These are phyloP conservation scores for Oryzias sinensis DNA, from an alignment of 2,797 vertebrate species.

Conservation along the genomic window DNA sequence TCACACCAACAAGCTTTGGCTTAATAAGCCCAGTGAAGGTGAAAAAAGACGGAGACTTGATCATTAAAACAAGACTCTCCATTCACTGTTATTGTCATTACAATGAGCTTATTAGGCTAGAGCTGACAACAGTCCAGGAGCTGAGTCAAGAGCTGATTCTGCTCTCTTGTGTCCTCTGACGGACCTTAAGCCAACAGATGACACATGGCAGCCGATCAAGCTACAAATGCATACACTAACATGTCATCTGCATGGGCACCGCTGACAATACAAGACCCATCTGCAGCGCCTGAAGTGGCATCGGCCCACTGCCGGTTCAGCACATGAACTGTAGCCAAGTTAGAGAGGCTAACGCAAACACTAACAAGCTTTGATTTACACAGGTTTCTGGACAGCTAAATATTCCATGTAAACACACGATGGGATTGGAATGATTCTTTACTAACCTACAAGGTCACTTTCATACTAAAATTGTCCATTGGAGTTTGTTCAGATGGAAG, in stretches of 20 bases:
- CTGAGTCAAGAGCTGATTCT: constrained; percentile 68
- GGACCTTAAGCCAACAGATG: constrained; percentile 68
- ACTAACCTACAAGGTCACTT: no score
- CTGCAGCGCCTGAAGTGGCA: constrained; percentile 50
- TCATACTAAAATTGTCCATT: no score
- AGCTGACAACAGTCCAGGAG: constrained; percentile 42
- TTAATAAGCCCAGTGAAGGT: constrained; percentile 25
- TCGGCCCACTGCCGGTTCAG: constrained; percentile 54
- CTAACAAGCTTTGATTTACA: constrained; percentile 19
- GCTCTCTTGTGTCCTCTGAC: constrained; percentile 55
- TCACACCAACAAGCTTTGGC: constrained; percentile 19
- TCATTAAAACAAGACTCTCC: constrained; percentile 50
- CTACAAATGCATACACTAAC: constrained; percentile 31
- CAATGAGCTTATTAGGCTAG: constrained; percentile 46
- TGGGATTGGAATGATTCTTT: no score
- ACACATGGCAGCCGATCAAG: constrained; percentile 55
- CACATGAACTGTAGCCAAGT: constrained; percentile 36
- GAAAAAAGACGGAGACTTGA: constrained; percentile 31
- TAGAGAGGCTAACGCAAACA: constrained; percentile 27
- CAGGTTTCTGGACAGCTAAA: constrained; percentile 16
- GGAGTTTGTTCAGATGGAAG: no score
- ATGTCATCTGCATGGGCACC: constrained; percentile 57
- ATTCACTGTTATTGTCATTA: constrained; percentile 57
- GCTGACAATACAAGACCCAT: constrained; percentile 64
- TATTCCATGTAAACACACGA: background rate